phyloP scores from a whole-genome alignment of 2,113 vertebrate genomes.

The Calonectris borealis region DNA sequence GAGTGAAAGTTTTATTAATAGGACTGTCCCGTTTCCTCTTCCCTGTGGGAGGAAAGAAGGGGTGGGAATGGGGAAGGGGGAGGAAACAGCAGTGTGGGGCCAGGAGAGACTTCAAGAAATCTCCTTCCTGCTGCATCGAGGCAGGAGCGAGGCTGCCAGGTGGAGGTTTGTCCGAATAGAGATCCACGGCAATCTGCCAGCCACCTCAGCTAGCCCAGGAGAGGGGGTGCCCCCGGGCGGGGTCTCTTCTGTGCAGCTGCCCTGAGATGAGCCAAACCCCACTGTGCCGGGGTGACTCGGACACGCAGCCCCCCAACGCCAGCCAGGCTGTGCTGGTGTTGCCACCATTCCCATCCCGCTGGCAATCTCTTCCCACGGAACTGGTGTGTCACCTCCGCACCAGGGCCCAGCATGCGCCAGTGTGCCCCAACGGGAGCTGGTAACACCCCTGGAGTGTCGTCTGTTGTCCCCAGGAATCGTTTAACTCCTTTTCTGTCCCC shows the following conservation, averaged over 20 bases:
- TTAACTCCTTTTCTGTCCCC: neutral
- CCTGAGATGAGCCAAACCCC: neutral
- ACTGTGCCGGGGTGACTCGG: accelerated
- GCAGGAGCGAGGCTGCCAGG: neutral
- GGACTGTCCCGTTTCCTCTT: neutral
- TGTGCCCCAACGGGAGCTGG: neutral
- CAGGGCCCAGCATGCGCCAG: too few relatives aligned
- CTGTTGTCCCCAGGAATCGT: neutral
- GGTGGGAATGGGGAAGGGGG: neutral
- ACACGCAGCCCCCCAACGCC: accelerated
- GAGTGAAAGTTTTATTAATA: neutral
- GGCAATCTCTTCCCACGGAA: accelerated
- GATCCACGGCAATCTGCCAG: accelerated
- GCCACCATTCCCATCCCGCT: neutral
- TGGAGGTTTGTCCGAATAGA: neutral
- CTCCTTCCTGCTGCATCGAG: accelerated
- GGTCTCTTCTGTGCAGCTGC: neutral
- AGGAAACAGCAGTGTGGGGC: neutral
- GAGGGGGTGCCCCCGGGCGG: too few relatives aligned
- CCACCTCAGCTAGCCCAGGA: neutral
- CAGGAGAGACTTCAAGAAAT: neutral
- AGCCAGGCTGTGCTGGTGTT: neutral
- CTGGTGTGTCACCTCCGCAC: neutral
- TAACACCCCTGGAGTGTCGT: neutral
- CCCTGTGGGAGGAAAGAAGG: neutral